Conservation (phyloP, 2,113 vertebrate species). For the Petroica traversi region DNA sequence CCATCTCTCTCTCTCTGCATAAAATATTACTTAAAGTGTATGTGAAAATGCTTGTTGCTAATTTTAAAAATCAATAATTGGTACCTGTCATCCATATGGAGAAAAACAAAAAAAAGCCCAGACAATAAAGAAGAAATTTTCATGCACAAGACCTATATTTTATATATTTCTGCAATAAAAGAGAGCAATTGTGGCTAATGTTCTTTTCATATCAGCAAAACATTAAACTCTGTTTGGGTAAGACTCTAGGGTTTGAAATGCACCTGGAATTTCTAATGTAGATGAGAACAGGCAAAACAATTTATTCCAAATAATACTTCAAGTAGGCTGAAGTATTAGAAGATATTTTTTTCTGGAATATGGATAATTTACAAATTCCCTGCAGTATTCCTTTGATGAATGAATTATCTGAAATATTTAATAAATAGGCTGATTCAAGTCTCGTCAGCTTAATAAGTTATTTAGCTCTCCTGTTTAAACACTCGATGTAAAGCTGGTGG, state of each 20-base stretch:
- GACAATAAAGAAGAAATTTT: slow-evolving; percentile 15
- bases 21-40: slow-evolving; percentile 49
- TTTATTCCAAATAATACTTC: not conserved
- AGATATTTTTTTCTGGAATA: not conserved
- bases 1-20: slow-evolving; percentile 19
- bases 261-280: not conserved
- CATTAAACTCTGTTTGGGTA: not conserved
- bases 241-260: not conserved
- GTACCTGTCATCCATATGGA: slow-evolving; percentile 44
- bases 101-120: slow-evolving; percentile 3
- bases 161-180: slow-evolving; percentile 28
- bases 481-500: rapidly evolving
- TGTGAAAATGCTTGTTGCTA: slow-evolving; percentile 52
- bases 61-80: slow-evolving; percentile 73
- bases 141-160: not conserved
- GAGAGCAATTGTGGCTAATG: not conserved
- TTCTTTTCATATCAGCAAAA: not conserved
- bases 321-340: not conserved
- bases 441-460: not conserved
- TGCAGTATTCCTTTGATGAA: not conserved
- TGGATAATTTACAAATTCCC: not conserved
- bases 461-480: not conserved
- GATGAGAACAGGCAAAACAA: not conserved
- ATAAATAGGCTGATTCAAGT: not conserved
- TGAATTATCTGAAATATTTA: not conserved